Evolutionary conservation across 2,113 vertebrate species (phyloP).

Genomic region (Felis chaus): DNA sequence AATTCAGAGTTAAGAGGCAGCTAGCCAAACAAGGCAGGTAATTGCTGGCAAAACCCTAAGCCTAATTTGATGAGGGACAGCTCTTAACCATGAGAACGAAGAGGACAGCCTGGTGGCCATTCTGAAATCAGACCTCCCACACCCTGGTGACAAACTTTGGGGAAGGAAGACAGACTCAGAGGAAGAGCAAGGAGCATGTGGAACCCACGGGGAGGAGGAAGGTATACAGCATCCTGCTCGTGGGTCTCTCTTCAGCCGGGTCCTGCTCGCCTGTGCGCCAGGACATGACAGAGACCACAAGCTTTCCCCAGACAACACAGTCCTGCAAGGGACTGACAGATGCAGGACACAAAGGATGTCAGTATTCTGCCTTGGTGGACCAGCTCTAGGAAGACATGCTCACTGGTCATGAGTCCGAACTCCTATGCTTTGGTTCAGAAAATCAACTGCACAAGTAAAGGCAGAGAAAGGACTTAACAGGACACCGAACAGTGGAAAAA

Average conservation of each 20-base stretch:
- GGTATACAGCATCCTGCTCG: neutral
- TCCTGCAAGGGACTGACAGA: neutral
- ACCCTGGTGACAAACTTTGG: neutral
- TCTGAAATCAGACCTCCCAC: neutral
- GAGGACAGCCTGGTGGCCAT: neutral
- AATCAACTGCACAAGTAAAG: neutral
- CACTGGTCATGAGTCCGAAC: neutral
- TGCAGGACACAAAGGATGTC: neutral
- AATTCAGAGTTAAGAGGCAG: neutral
- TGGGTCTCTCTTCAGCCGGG: neutral
- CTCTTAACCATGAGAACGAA: neutral
- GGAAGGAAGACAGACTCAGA: neutral
- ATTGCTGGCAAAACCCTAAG: neutral
- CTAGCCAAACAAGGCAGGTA: neutral
- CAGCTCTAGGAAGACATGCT: neutral
- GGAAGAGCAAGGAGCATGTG: neutral
- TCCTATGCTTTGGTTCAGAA: neutral
- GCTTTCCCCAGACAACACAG: neutral
- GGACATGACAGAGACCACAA: neutral
- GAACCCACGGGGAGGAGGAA: neutral
- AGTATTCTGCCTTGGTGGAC: neutral
- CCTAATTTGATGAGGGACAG: neutral
- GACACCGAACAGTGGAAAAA: neutral
- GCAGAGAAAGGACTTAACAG: neutral
- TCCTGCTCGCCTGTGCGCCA: neutral